Conservation (phyloP, 2,888 invertebrate genomes). For the Hylaea fasciaria region DNA sequence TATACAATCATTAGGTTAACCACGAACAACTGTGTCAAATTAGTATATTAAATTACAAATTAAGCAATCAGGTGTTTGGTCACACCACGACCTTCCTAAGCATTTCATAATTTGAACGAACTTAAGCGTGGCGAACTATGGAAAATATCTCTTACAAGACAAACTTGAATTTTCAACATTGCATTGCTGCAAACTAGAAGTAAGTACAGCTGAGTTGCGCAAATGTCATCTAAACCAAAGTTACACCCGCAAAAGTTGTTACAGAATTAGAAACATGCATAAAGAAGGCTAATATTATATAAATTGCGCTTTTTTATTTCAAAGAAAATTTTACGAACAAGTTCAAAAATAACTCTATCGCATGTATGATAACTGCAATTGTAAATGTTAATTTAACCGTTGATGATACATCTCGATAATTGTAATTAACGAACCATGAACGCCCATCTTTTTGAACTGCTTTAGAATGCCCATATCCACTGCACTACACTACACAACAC, state of each 20-base stretch:
- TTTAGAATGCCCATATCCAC: conserved; percentile 74
- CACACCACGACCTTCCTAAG: conserved; percentile 43
- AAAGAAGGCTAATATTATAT: too few species aligned
- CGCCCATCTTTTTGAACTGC: conserved; percentile 77
- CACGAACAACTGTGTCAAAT: conserved; percentile 32
- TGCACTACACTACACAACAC: conserved; percentile 38
- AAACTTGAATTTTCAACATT: conserved; percentile 22
- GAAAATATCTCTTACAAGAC: conserved; percentile 31
- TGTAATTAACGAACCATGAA: conserved; percentile 63
- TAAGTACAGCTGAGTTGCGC: conserved; percentile 21
- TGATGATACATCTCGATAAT: conserved; percentile 18
- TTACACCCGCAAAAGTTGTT: neutral
- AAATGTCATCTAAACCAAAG: neutral
- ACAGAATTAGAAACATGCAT: neutral
- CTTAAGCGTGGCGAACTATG: conserved; percentile 42
- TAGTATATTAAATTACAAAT: conserved; percentile 47
- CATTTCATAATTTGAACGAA: conserved; percentile 60
- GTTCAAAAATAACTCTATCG: conserved; percentile 1
- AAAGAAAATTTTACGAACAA: neutral
- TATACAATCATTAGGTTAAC: conserved; percentile 12
- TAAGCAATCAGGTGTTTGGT: conserved; percentile 42
- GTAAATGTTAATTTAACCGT: conserved; percentile 20
- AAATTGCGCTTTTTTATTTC: too few species aligned
- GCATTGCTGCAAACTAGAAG: conserved; percentile 14
- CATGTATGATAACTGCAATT: conserved; percentile 11